These are phyloP conservation scores for Macrosteles quadrilineatus DNA, from an alignment of 1,140 invertebrate species.

Conservation along the genomic window DNA sequence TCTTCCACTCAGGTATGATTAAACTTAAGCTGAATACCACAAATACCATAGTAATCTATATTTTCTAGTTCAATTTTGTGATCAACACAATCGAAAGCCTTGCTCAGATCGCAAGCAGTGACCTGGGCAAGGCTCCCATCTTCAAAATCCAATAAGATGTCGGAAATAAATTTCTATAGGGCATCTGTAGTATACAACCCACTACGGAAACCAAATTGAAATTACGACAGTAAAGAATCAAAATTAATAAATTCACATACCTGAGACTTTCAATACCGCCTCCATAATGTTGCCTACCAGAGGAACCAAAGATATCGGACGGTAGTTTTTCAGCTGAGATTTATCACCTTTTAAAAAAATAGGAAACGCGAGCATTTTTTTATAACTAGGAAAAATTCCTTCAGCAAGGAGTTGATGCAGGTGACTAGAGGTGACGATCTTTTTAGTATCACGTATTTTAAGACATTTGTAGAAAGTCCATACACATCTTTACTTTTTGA, in stretches of 20 bases:
- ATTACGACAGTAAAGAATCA: neutral
- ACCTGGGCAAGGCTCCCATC: neutral
- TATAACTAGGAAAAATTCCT: neutral
- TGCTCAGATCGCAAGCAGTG: neutral
- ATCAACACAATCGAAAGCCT: neutral
- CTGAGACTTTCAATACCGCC: neutral
- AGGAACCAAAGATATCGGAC: neutral
- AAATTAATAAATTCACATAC: neutral
- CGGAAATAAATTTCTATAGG: neutral
- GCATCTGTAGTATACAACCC: neutral
- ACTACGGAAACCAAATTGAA: neutral
- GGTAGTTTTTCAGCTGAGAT: conserved; percentile 1
- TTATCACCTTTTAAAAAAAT: neutral
- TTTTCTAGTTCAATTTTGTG: neutral
- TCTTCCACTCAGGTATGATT: too few relatives aligned
- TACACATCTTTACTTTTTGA: neutral
- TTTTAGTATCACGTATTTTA: neutral
- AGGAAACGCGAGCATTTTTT: neutral
- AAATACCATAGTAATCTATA: too few relatives aligned
- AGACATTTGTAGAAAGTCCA: neutral
- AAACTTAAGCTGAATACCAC: too few relatives aligned
- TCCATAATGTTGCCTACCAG: neutral
- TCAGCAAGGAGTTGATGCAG: neutral
- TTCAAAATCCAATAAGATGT: neutral
- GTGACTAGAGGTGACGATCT: neutral